Percentiles rank a stretch among this genome's conserved stretches.
phyloP scores from a whole-genome alignment of 2,797 vertebrate species.

The Adelosebastes latens region DNA sequence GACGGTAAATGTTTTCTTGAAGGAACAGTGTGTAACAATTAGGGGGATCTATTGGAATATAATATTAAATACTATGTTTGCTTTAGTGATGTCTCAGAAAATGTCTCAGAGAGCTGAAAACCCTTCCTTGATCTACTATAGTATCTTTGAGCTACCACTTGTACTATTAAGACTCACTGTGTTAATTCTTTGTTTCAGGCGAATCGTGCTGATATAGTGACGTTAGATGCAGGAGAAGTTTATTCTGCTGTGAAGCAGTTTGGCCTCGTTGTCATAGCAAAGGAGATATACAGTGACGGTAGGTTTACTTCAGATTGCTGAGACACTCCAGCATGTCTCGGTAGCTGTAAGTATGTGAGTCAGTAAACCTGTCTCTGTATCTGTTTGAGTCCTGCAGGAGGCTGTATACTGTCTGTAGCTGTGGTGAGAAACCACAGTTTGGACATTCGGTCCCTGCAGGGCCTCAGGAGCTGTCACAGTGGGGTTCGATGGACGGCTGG shows the following conservation, averaged over 20 bases:
- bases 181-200: slow-evolving; percentile 71
- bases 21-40: not conserved
- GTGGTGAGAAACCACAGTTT: slow-evolving; percentile 83
- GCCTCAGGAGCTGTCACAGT: slow-evolving; percentile 88
- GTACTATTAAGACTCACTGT: not conserved
- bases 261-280: slow-evolving; percentile 86
- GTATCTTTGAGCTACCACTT: not conserved
- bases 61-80: too few relatives aligned
- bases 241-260: slow-evolving; percentile 91
- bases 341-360: not conserved
- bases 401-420: slow-evolving; percentile 89
- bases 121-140: not conserved
- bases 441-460: slow-evolving; percentile 82
- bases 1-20: not conserved
- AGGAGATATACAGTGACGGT: slow-evolving; percentile 90
- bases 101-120: too few relatives aligned
- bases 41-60: too few relatives aligned
- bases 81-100: not conserved
- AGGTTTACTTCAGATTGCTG: slow-evolving; percentile 34
- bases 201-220: slow-evolving; percentile 90
- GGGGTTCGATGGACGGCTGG: slow-evolving; percentile 90
- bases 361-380: not conserved
- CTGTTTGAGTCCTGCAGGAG: slow-evolving; percentile 72
- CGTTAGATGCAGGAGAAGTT: slow-evolving; percentile 90
- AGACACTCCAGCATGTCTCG: not conserved